Conservation (phyloP, 37 sponge, comb jelly and placozoan species). For the Ianthella basta region DNA sequence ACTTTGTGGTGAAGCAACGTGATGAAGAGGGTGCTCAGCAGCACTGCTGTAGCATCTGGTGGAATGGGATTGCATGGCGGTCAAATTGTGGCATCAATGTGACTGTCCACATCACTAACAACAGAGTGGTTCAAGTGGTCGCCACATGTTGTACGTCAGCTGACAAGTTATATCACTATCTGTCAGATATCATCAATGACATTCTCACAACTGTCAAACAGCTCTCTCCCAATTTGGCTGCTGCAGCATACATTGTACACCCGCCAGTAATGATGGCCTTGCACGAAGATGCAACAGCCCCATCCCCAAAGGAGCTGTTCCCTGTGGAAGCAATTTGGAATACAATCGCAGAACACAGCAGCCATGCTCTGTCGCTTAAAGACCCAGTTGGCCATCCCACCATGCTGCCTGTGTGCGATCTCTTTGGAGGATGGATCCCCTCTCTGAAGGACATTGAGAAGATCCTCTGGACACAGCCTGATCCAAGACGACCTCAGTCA, state of each 20-base stretch:
- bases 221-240: neutral
- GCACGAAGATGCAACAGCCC: slow-evolving; percentile 1
- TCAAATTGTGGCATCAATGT: neutral
- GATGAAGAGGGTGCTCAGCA: no score
- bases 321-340: neutral
- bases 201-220: neutral
- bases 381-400: no score
- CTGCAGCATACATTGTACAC: neutral
- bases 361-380: no score
- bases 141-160: neutral
- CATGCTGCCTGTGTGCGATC: no score
- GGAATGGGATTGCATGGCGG: slow-evolving; percentile 1
- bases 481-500: no score
- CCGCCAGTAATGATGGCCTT: neutral
- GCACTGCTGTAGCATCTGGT: neutral
- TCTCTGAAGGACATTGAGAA: no score
- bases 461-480: no score
- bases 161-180: neutral
- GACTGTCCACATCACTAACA: neutral
- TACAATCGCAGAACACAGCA: neutral
- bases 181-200: neutral
- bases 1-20: neutral
- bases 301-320: slow-evolving; percentile 7
- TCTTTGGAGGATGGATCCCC: no score
- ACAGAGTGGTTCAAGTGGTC: neutral